Conservation (phyloP, 1,140 invertebrate genomes). For the Aphelenchoides fujianensis region DNA sequence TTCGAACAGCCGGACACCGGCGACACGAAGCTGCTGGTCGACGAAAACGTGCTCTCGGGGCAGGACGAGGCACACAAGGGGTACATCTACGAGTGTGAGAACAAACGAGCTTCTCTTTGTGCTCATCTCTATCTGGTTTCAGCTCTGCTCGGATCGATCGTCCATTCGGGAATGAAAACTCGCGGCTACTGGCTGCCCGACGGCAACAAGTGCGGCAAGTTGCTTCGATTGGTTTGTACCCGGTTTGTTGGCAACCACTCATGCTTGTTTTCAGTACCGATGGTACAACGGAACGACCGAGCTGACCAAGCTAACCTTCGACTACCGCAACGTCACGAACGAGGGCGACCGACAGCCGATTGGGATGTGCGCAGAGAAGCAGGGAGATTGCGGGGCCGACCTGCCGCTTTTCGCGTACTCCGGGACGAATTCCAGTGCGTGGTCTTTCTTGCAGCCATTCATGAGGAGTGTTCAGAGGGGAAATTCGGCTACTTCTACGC, state of each 20-base stretch:
- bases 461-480: too few species aligned
- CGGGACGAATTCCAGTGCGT: too few species aligned
- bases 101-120: background rate
- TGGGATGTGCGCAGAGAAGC: background rate
- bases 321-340: background rate
- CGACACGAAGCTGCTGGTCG: background rate
- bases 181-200: background rate
- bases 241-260: too few species aligned
- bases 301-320: too few species aligned
- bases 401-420: background rate
- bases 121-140: background rate
- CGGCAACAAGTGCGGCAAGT: background rate
- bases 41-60: background rate
- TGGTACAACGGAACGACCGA: too few species aligned
- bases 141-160: slow-evolving; percentile 4
- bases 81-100: background rate
- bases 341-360: background rate
- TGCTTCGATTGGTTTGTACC: too few species aligned
- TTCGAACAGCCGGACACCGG: background rate
- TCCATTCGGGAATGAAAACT: background rate
- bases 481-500: too few species aligned
- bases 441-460: too few species aligned
- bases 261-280: too few species aligned
- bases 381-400: background rate
- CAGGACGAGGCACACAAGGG: background rate